phyloP scores from a whole-genome alignment of 2,888 invertebrate species.

The Vandiemenella viatica region DNA sequence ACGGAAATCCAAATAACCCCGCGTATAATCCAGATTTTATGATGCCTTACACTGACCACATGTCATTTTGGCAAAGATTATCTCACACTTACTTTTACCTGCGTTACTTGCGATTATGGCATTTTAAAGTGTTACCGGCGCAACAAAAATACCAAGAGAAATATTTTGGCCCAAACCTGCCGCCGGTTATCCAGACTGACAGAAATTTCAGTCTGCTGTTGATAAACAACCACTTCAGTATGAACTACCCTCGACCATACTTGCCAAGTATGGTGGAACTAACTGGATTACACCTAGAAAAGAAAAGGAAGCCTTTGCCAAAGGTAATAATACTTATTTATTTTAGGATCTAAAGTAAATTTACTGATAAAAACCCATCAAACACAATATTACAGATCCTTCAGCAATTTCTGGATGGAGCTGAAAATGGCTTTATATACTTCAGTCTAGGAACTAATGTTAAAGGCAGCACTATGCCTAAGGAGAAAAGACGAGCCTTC shows the following conservation, averaged over 20 bases:
- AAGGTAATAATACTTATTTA: not conserved
- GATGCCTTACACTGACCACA: slow-evolving; percentile 17
- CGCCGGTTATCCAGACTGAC: slow-evolving; percentile 1
- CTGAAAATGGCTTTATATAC: too few relatives aligned
- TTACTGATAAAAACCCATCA: too few relatives aligned
- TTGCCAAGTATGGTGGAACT: not conserved
- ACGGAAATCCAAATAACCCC: slow-evolving; percentile 25
- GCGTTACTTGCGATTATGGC: not conserved
- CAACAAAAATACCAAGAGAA: not conserved
- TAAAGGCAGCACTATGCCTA: too few relatives aligned
- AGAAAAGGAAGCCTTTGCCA: not conserved
- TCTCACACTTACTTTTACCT: not conserved
- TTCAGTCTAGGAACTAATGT: too few relatives aligned
- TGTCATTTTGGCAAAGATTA: slow-evolving; percentile 22
- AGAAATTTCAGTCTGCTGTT: slow-evolving; percentile 15
- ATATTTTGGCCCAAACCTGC: not conserved
- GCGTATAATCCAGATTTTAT: slow-evolving; percentile 23
- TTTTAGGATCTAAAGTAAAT: too few relatives aligned
- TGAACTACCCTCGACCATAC: not conserved
- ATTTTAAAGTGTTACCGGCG: not conserved
- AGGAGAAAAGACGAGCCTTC: too few relatives aligned
- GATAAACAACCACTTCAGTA: slow-evolving; percentile 9
- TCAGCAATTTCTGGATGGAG: too few relatives aligned
- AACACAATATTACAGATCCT: too few relatives aligned
- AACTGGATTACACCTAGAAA: not conserved